These are phyloP conservation scores for Allophyes oxyacanthae DNA, from an alignment of 2,888 invertebrate species.

Conservation along the genomic window DNA sequence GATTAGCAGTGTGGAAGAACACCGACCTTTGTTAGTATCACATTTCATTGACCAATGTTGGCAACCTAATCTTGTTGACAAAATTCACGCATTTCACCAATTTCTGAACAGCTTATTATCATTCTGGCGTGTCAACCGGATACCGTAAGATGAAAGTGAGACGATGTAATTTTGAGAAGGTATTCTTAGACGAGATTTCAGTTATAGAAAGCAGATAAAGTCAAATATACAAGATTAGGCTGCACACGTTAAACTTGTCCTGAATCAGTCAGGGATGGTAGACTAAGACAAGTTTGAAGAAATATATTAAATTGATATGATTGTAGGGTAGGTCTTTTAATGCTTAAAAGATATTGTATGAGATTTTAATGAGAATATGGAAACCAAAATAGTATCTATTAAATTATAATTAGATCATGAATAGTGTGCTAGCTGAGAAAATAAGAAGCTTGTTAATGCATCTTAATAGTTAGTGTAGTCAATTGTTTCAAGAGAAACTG, in stretches of 20 bases:
- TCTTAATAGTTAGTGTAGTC: conserved; percentile 2
- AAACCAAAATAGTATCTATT: conserved; percentile 7
- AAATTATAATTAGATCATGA: conserved; percentile 40
- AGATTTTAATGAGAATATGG: conserved; percentile 22
- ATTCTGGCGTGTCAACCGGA: too few species aligned
- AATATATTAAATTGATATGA: conserved; percentile 1
- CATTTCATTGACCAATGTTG: conserved; percentile 13
- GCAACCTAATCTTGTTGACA: conserved; percentile 21
- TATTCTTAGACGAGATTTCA: too few species aligned
- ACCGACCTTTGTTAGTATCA: conserved; percentile 20
- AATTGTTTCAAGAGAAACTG: conserved; percentile 5
- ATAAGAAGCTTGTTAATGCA: conserved; percentile 48
- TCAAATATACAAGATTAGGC: conserved; percentile 21
- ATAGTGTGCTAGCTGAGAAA: conserved; percentile 45
- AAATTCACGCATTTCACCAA: too few species aligned
- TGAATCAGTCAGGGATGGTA: conserved; percentile 37
- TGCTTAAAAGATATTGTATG: conserved; percentile 20
- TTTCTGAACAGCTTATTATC: too few species aligned
- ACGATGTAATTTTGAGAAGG: too few species aligned
- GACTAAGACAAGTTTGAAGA: conserved; percentile 23
- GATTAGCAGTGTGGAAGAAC: conserved; percentile 57
- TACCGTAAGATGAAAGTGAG: too few species aligned
- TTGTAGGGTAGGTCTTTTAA: conserved; percentile 23
- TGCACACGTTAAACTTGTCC: conserved; percentile 10
- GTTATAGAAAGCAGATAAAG: background rate